Base-by-base conservation (phyloP, 2,888 invertebrate species). In the Bembecia ichneumoniformis region DNA sequence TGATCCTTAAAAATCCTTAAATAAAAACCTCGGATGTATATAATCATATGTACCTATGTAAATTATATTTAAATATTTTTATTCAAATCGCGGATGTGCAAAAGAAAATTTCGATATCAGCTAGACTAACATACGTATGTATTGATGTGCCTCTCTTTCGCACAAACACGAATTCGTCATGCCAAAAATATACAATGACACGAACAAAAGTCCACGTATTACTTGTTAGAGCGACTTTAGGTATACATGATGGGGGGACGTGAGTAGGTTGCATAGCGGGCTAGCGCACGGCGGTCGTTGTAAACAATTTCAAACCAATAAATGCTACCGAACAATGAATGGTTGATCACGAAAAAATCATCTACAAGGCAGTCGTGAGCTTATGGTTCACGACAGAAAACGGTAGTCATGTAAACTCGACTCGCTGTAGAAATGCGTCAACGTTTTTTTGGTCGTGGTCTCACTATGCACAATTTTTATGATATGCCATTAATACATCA, bases 331-430 rank as follows among this genome's bases (percentile, higher is more conserved):
- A 84, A 87, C 86, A 87, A 87, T 86, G 84, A 82, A 71, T 77
- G 71, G 69, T 64, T 68, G 81, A 86, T 87, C 86, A 87, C 86
- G 86, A 86, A 87, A 86, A 84, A 86, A 84, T 81, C 77, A 81
- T 84, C 78, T 81, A 86, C 86, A 87, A 74, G 83, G 58, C 63
- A 67, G 64, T 87, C 86, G 86, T 87, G 86, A 71, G 68, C 67
- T 49, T 60, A 62, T 56, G 70, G 66, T 76, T 70, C 75, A 74
- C 74, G 75, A 71, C 55, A 59, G 57, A 58, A 64, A 62, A 69
- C 71, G 74, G 82, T 75, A 78, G 81, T 83, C 86, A 81, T 83
- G 82, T 79, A 56, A 40, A 14, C 13, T 40, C 13, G 40, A 14
- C 40, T 57, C 13, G 40, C 13, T 13, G 14, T 11, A 45, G 45